Conservation (phyloP, 2,797 vertebrate genomes). For the Melanotaenia trifasciata region DNA sequence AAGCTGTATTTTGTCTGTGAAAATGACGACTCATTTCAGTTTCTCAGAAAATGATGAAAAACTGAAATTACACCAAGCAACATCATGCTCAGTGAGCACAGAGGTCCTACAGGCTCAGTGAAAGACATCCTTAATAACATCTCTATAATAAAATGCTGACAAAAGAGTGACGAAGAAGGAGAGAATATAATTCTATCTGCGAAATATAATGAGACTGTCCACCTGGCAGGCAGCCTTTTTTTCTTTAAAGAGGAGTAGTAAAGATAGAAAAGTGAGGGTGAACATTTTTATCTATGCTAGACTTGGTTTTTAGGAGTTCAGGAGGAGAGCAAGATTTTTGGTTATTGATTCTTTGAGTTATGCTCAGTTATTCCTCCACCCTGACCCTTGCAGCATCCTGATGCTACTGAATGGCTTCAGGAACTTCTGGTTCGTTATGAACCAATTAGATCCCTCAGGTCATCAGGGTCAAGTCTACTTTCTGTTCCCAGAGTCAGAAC, state of each 20-base stretch:
- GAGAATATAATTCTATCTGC: constrained; percentile 34
- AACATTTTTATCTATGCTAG: constrained; percentile 34
- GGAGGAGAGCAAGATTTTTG: constrained; percentile 48
- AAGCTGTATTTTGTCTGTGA: background rate
- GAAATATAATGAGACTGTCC: constrained; percentile 43
- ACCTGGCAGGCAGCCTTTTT: constrained; percentile 31
- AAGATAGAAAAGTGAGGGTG: constrained; percentile 12
- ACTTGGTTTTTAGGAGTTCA: constrained; percentile 52
- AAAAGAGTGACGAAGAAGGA: constrained; percentile 18
- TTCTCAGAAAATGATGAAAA: background rate
- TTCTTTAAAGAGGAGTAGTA: constrained; percentile 46
- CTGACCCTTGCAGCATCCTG: background rate
- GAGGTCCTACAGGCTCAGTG: background rate
- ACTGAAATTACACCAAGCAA: background rate
- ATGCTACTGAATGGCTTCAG: background rate
- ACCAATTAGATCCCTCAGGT: too few species aligned
- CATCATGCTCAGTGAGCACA: background rate
- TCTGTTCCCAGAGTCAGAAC: too few species aligned
- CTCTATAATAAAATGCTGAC: constrained; percentile 36
- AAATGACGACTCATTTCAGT: background rate
- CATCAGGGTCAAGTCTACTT: too few species aligned
- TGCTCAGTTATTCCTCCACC: constrained; percentile 21
- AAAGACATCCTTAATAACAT: constrained; percentile 47
- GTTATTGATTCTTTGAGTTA: constrained; percentile 41
- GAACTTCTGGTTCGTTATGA: too few species aligned